phyloP scores from a whole-genome alignment of 2,113 vertebrate genomes.

The Danionella cerebrum region DNA sequence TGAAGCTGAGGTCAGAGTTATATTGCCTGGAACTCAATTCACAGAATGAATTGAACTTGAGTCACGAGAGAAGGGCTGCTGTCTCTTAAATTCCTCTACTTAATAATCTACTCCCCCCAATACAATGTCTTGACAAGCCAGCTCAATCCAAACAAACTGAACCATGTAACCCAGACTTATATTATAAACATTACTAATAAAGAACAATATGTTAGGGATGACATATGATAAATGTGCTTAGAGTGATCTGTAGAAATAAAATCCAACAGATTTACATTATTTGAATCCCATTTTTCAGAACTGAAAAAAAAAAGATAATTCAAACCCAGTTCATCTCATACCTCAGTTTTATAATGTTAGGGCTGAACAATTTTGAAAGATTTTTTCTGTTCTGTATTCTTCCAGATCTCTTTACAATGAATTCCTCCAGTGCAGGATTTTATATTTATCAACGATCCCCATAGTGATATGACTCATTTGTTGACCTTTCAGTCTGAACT shows the following conservation, averaged over 20 bases:
- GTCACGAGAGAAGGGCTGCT: not conserved
- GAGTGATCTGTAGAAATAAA: too few species aligned
- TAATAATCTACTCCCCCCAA: constrained; percentile 40
- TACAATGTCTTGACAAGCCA: constrained; percentile 40
- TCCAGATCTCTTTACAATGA: too few species aligned
- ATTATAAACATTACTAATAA: constrained; percentile 23
- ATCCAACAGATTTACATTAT: constrained; percentile 20
- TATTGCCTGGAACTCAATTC: constrained; percentile 20
- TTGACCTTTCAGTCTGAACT: too few species aligned
- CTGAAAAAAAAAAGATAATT: too few species aligned
- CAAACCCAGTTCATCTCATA: too few species aligned
- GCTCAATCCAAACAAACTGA: constrained; percentile 50
- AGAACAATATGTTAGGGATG: constrained; percentile 34
- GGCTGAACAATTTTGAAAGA: too few species aligned
- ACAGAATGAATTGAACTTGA: constrained; percentile 5
- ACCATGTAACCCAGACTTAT: constrained; percentile 26
- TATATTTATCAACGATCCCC: too few species aligned
- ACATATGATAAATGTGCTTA: not conserved
- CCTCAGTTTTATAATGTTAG: too few species aligned
- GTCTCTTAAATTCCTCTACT: constrained; percentile 33
- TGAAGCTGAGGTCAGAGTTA: not conserved
- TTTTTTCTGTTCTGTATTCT: too few species aligned
- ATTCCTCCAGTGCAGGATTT: too few species aligned
- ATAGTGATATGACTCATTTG: too few species aligned
- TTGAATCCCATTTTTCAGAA: too few species aligned